phyloP scores from a whole-genome alignment of 2,113 vertebrate species.

The Tachycineta bicolor region DNA sequence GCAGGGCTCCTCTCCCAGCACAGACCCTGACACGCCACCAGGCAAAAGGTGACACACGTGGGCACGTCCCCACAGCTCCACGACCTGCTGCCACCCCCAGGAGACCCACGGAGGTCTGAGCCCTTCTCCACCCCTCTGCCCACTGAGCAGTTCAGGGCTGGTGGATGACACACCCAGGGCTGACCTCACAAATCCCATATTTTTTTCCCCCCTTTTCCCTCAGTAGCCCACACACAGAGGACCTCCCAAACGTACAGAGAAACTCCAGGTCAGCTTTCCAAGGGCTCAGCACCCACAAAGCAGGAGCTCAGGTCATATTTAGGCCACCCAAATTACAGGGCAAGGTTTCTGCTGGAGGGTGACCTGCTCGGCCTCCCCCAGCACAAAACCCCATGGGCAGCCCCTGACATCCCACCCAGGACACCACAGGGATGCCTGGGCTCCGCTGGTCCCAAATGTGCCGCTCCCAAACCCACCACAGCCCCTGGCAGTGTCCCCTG shows the following conservation, averaged over 20 bases:
- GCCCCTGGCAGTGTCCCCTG: not conserved
- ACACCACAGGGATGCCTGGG: fast-evolving
- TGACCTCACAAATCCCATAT: not conserved
- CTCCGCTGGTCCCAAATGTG: not conserved
- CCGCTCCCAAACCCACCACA: not conserved
- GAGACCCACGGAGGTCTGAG: not conserved
- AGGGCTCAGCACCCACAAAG: slow-evolving; percentile 24
- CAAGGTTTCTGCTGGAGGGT: not conserved
- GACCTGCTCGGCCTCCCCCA: not conserved
- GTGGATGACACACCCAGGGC: not conserved
- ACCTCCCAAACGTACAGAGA: slow-evolving; percentile 12
- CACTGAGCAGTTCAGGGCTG: not conserved
- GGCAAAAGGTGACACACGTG: not conserved
- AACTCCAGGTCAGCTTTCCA: not conserved
- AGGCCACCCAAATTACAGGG: slow-evolving; percentile 46
- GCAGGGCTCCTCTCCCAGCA: not conserved
- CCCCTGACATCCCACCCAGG: not conserved
- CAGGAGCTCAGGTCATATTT: not conserved
- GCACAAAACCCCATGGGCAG: not conserved
- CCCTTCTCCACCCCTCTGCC: not conserved
- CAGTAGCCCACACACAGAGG: slow-evolving; percentile 38
- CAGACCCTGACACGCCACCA: fast-evolving
- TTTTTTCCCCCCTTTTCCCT: not conserved
- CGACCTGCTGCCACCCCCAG: fast-evolving
- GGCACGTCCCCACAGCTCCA: fast-evolving